Evolutionary conservation across 2,113 vertebrate genomes (phyloP).

Genomic region (Synodontis membranacea): DNA sequence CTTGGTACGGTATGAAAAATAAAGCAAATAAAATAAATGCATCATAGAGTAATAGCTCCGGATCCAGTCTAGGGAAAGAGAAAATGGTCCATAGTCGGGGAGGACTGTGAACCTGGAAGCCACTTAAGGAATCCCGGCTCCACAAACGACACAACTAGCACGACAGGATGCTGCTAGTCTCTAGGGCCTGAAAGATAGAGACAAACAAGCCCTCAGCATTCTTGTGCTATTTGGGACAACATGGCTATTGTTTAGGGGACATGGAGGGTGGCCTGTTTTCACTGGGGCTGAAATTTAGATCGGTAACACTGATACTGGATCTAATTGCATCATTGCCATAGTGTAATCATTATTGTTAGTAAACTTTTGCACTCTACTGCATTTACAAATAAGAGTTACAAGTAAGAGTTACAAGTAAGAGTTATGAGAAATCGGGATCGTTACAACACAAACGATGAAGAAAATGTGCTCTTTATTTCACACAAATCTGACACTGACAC

Average conservation of each 20-base stretch:
- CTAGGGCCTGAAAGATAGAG: conserved; percentile 48
- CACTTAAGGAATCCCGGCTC: conserved; percentile 8
- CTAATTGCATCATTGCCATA: neutral
- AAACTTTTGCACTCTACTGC: too few relatives aligned
- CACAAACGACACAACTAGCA: neutral
- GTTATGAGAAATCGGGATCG: too few relatives aligned
- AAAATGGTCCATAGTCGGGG: neutral
- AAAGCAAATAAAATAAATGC: neutral
- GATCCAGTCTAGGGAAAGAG: neutral
- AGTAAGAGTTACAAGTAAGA: too few relatives aligned
- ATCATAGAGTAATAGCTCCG: neutral
- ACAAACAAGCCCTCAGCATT: conserved; percentile 42
- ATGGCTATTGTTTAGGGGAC: conserved; percentile 58
- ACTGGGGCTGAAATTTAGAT: conserved; percentile 6
- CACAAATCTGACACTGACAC: neutral
- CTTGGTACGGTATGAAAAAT: too few relatives aligned
- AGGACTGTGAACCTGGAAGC: conserved; percentile 5
- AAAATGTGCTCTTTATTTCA: too few relatives aligned
- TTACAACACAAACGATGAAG: too few relatives aligned
- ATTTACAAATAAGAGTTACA: too few relatives aligned
- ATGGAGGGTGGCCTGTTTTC: conserved; percentile 16
- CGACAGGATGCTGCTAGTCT: conserved; percentile 61
- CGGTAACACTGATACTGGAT: conserved; percentile 8
- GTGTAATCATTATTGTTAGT: neutral
- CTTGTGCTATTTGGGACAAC: conserved; percentile 57